Conservation (phyloP, 2,888 invertebrate species). For the Drosophila merina region DNA sequence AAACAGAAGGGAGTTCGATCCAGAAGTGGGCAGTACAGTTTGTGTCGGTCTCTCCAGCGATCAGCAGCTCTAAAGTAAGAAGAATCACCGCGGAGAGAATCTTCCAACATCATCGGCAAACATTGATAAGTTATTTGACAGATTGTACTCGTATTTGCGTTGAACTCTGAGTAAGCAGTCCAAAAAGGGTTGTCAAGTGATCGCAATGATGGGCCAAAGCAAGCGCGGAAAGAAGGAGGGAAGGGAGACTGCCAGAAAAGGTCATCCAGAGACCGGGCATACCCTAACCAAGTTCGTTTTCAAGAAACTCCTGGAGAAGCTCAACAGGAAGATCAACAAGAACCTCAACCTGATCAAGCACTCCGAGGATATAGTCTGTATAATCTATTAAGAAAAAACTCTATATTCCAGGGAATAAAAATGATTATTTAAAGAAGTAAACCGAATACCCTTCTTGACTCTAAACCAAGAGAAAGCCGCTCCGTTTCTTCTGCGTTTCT, state of each 20-base stretch:
- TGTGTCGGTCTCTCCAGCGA: constrained; percentile 18
- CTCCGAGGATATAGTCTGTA: neutral
- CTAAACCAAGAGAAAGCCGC: constrained; percentile 23
- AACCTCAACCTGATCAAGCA: neutral
- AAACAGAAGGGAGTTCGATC: constrained; percentile 45
- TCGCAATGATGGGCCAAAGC: neutral
- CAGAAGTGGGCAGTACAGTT: constrained; percentile 2
- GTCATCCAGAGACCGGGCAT: neutral
- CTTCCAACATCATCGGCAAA: constrained; percentile 60
- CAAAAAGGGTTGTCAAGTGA: neutral
- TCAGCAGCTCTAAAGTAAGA: constrained; percentile 1
- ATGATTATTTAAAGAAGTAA: neutral
- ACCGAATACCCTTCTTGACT: neutral
- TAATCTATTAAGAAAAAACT: neutral
- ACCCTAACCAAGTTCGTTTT: neutral
- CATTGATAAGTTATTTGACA: constrained; percentile 79
- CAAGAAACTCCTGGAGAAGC: neutral
- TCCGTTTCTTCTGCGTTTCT: neutral
- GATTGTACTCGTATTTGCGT: constrained; percentile 78
- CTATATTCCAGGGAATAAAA: neutral
- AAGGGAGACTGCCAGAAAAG: neutral
- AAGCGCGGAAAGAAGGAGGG: neutral
- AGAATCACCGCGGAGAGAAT: neutral
- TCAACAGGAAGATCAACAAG: neutral
- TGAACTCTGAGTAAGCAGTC: constrained; percentile 49